Evolutionary conservation across 1,140 invertebrate species (phyloP), one percentile per base, ranked within the genome.

Genomic region (Pseudomyrmex dendroicus): DNA sequence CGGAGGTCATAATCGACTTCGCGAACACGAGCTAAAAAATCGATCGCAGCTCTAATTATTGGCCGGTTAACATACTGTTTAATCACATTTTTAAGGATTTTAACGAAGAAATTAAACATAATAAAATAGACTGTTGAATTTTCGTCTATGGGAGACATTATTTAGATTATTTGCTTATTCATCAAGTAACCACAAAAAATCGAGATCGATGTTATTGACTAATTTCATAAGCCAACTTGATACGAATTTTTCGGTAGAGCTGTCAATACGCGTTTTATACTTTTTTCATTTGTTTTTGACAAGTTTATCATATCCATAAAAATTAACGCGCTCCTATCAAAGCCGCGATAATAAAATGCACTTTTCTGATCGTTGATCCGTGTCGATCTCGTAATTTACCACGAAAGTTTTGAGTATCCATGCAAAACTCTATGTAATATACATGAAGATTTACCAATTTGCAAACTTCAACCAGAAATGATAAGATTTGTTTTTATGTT

Each of bases 21-120:
- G 63, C 84, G 25, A 86, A 72, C 15, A 35, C 44, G 50, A 77
- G 67, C 44, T 25, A 74, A 57, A 35, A 70, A 87, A 87, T 87
- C 86, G 54, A 87, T 87, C 44, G 20, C 13, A 63, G 67, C 82
- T 86, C 68, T 10, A 15, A 67, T 86, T 87, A 73, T 61, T 8
- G 7, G 17, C 13, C 48, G 25, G 44, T 82, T 63, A 15, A 57
- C 25, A 62, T 15, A 25, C 5, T 63, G n/a, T 35, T 52, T 12
- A 0, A 80, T 13, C 9, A 3, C 72, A 8, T 62, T 50, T 67
- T 78, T 15, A 70, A 78, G 25, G 48, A 73, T 73, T 82, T 62
- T 22, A n/a, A 73, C 15, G n/a, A 63, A 46, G 46, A 68, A 50
- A 82, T 59, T 80, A 56, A 68, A 46, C 59, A 12, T 2, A 10